phyloP scores from a whole-genome alignment of 2,797 vertebrate species.

The Acomys russatus region DNA sequence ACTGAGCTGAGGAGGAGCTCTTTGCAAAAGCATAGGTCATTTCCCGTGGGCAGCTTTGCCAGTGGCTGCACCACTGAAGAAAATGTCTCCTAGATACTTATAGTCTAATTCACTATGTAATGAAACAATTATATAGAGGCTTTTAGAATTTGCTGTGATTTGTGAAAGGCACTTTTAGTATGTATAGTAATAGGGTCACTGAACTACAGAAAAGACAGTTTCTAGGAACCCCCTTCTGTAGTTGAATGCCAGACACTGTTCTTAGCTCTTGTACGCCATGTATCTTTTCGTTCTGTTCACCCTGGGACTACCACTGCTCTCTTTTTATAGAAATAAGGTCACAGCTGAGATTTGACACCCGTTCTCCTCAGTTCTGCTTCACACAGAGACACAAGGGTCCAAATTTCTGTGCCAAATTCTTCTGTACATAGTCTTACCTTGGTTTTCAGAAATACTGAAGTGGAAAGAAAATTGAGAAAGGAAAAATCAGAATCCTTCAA shows the following conservation, averaged over 20 bases:
- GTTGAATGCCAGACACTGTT: neutral
- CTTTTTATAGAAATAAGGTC: conserved; percentile 10
- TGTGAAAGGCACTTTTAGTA: neutral
- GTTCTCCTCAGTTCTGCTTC: neutral
- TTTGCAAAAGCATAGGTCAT: neutral
- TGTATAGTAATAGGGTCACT: neutral
- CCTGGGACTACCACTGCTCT: neutral
- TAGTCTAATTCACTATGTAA: neutral
- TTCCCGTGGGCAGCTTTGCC: neutral
- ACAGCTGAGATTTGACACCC: neutral
- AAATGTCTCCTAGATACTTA: neutral
- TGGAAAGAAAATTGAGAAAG: conserved; percentile 53
- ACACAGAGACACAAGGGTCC: neutral
- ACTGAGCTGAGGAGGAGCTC: neutral
- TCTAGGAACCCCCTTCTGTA: conserved; percentile 33
- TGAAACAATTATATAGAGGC: neutral
- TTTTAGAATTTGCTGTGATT: conserved; percentile 44
- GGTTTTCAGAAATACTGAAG: conserved; percentile 36
- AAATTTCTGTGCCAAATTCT: conserved; percentile 30
- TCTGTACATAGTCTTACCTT: conserved; percentile 8
- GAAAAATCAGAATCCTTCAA: conserved; percentile 38
- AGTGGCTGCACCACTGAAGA: neutral
- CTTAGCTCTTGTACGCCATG: neutral
- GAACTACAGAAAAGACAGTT: neutral
- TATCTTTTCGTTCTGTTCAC: neutral